phyloP scores from a whole-genome alignment of 2,797 vertebrate species.

The Microchirus variegatus region DNA sequence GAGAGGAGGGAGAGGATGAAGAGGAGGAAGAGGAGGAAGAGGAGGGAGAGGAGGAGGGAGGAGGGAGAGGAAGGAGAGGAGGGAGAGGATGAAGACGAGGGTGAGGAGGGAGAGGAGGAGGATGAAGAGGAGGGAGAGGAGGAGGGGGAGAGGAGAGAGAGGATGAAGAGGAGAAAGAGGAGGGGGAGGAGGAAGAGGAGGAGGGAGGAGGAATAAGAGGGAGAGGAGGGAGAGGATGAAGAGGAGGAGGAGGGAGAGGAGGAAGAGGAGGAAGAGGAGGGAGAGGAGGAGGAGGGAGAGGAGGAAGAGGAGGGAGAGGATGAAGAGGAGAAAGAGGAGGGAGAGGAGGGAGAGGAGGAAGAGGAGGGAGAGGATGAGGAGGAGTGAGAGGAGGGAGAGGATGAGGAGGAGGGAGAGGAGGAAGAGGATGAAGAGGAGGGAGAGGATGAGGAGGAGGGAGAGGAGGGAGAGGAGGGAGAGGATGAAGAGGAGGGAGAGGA shows the following conservation, averaged over 20 bases:
- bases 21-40: too few species aligned
- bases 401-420: not conserved
- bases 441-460: not conserved
- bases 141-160: too few species aligned
- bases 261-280: too few species aligned
- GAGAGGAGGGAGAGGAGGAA: not conserved
- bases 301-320: conserved; percentile 38
- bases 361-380: too few species aligned
- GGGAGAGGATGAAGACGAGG: conserved; percentile 18
- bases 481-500: too few species aligned
- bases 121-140: too few species aligned
- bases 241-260: too few species aligned
- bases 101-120: not conserved
- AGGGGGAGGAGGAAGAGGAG: conserved; percentile 48
- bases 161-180: not conserved
- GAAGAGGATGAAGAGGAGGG: conserved; percentile 16
- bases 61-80: conserved; percentile 34
- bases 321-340: conserved; percentile 14
- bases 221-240: not conserved
- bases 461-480: too few species aligned
- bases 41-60: too few species aligned
- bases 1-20: not conserved
- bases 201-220: too few species aligned
- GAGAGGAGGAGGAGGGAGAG: too few species aligned
- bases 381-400: too few species aligned